Percentiles rank a stretch among this genome's conserved stretches.
Conservation (phyloP, 2,113 vertebrate genomes). For the Monopterus albus region DNA sequence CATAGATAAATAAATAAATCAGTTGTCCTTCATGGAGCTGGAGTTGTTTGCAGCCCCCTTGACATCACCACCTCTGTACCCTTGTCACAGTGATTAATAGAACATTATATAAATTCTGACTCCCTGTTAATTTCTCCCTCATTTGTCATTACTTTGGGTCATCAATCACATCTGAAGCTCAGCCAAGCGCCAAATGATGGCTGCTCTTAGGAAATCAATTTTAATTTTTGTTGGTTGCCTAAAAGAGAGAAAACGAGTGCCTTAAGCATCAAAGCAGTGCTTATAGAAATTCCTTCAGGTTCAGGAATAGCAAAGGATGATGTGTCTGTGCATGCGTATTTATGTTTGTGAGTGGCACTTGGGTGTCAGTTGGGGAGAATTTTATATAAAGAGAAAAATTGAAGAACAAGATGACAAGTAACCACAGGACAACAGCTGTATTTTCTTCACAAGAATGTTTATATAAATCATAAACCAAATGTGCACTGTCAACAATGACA, state of each 20-base stretch:
- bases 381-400: slow-evolving; percentile 35
- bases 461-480: slow-evolving; percentile 73
- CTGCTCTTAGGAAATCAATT: slow-evolving; percentile 56
- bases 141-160: slow-evolving; percentile 58
- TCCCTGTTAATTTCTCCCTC: slow-evolving; percentile 43
- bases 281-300: not conserved
- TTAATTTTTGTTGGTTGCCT: not conserved
- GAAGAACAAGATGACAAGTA: slow-evolving; percentile 23
- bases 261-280: slow-evolving; percentile 21
- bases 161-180: slow-evolving; percentile 63
- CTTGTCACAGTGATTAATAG: slow-evolving; percentile 68
- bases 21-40: too few species aligned
- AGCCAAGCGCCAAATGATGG: slow-evolving; percentile 35
- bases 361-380: slow-evolving; percentile 14
- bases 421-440: slow-evolving; percentile 30
- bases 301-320: not conserved
- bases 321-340: slow-evolving; percentile 2
- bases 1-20: not conserved
- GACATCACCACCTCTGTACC: slow-evolving; percentile 11
- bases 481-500: slow-evolving; percentile 31
- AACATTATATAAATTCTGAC: slow-evolving; percentile 51
- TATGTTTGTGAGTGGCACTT: slow-evolving; percentile 11
- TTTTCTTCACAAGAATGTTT: slow-evolving; percentile 70
- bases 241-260: slow-evolving; percentile 1
- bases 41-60: too few species aligned